phyloP scores from a whole-genome alignment of 2,888 invertebrate genomes.

The Neria commutata region DNA sequence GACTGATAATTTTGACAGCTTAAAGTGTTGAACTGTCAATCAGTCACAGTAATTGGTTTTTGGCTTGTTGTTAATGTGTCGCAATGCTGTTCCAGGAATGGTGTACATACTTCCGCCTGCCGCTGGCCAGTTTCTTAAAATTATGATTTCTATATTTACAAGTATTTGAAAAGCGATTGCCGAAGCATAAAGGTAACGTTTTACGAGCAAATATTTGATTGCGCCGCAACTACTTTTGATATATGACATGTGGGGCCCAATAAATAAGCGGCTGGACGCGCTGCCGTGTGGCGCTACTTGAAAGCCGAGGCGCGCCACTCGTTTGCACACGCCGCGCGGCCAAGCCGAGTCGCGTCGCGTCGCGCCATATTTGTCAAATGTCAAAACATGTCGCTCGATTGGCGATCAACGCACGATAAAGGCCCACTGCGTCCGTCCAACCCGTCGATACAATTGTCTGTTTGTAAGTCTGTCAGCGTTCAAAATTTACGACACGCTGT shows the following conservation, averaged over 20 bases:
- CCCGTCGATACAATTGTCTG: background rate
- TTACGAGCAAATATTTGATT: constrained; percentile 7
- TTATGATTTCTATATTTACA: no score
- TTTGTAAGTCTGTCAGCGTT: background rate
- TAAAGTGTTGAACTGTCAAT: constrained; percentile 59
- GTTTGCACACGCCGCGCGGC: no score
- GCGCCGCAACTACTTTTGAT: background rate
- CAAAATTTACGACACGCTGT: no score
- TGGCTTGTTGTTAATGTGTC: no score
- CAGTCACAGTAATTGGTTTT: constrained; percentile 38
- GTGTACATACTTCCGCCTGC: constrained; percentile 10
- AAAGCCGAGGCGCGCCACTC: no score
- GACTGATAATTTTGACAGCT: constrained; percentile 52
- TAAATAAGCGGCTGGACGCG: background rate
- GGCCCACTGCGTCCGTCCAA: background rate
- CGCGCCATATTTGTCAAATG: constrained; percentile 21
- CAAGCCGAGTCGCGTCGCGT: no score
- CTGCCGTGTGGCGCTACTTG: constrained; percentile 6
- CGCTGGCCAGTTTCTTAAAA: no score
- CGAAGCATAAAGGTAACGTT: no score
- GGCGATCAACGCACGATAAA: background rate
- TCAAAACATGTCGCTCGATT: constrained; percentile 8
- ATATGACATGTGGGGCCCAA: background rate
- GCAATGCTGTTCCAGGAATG: constrained; percentile 19
- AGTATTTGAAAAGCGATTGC: no score